A percentile compares a stretch with the other conserved stretches of the same genome.
Evolutionary conservation across 2,888 invertebrate genomes (phyloP).

Genomic region (Drosophila ochracea): DNA sequence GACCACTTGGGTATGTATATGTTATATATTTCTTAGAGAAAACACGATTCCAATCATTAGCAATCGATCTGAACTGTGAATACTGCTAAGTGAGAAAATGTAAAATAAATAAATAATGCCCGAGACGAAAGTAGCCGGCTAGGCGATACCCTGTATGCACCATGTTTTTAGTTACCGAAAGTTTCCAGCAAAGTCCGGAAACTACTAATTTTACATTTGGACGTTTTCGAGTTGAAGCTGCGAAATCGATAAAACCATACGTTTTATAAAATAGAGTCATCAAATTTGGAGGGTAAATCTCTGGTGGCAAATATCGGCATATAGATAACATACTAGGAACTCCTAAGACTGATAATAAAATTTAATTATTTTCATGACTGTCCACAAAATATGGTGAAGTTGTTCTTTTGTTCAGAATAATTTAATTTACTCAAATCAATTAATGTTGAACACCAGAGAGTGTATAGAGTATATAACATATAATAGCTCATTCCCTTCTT

Average conservation of each 20-base stretch:
- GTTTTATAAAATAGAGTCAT: neutral
- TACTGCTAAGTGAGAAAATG: conserved; percentile 6
- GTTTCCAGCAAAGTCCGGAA: neutral
- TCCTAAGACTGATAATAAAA: neutral
- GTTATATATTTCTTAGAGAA: neutral
- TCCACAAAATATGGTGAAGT: neutral
- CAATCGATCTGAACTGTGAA: conserved; percentile 9
- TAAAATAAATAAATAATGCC: neutral
- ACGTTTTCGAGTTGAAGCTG: neutral
- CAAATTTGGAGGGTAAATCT: neutral
- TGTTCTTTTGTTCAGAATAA: neutral
- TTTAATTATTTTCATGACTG: neutral
- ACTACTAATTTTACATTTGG: neutral
- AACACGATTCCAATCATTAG: conserved; percentile 7
- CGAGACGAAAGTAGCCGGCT: neutral
- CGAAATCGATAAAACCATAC: neutral
- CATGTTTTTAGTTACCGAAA: neutral
- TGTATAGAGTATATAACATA: neutral
- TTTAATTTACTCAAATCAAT: neutral
- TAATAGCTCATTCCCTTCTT: neutral
- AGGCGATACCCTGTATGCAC: neutral
- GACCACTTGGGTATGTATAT: neutral
- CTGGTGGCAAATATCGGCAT: neutral
- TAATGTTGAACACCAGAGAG: neutral
- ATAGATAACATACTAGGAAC: neutral